Conservation (phyloP, 2,113 vertebrate species). For the Typhlomys cinereus region DNA sequence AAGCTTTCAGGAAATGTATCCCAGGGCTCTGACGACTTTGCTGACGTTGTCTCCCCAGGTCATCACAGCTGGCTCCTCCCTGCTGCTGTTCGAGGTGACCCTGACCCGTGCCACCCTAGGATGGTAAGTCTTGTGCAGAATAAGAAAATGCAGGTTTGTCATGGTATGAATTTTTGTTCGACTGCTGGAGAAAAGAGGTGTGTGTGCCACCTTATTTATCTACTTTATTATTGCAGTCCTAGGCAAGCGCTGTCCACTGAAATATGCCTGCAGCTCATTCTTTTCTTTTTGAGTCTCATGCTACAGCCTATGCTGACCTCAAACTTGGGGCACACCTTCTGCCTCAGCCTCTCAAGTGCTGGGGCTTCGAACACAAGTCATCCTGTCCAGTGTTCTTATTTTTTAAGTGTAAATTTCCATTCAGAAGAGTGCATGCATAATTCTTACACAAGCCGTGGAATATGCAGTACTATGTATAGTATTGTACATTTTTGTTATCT, state of each 20-base stretch:
- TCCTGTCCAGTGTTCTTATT: background rate
- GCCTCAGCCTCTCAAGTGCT: background rate
- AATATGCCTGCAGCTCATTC: background rate
- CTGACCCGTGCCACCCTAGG: slow-evolving; percentile 83
- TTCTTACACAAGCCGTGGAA: background rate
- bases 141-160: background rate
- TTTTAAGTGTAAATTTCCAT: background rate
- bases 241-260: background rate
- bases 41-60: slow-evolving; percentile 85
- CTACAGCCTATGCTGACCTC: background rate
- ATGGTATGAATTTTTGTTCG: background rate
- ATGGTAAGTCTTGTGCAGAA: slow-evolving; percentile 87
- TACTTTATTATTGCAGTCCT: background rate
- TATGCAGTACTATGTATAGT: background rate
- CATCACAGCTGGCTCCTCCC: slow-evolving; percentile 88
- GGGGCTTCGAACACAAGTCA: background rate
- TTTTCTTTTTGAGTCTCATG: background rate
- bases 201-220: background rate
- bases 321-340: background rate
- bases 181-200: background rate
- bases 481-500: background rate
- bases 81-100: slow-evolving; percentile 87
- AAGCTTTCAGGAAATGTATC: background rate
- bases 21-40: background rate
- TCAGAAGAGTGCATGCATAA: background rate